These are phyloP conservation scores for human DNA, from an alignment of 2,113 vertebrate genomes.

Conservation along the genomic window DNA sequence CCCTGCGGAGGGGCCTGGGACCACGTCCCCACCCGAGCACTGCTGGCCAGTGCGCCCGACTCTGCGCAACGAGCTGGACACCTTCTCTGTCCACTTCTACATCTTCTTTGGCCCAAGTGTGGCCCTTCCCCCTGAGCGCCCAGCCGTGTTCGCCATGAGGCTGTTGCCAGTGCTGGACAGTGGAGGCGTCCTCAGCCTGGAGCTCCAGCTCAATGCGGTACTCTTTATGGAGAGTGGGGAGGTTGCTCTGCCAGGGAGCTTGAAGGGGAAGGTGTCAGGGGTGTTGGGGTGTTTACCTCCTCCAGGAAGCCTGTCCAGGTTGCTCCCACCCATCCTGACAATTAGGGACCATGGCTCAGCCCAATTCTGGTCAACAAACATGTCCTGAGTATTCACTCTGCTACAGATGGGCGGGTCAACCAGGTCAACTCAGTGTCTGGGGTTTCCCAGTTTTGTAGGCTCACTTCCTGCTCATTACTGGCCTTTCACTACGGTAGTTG, in stretches of 20 bases:
- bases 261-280: background rate
- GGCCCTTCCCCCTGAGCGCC: constrained; percentile 91
- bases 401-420: background rate
- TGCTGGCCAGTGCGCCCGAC: constrained; percentile 98
- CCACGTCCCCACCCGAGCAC: constrained; percentile 28
- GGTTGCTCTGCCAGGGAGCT: background rate
- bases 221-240: constrained; percentile 32
- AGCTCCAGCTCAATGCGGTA: constrained; percentile 96
- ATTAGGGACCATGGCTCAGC: background rate
- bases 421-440: background rate
- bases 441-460: background rate
- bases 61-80: constrained; percentile 96
- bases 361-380: background rate
- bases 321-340: background rate
- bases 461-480: background rate
- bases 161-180: constrained; percentile 97
- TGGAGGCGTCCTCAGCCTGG: constrained; percentile 96
- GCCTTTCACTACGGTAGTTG: background rate
- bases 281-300: background rate
- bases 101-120: constrained; percentile 98
- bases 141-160: constrained; percentile 94
- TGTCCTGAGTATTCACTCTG: background rate
- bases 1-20: constrained; percentile 42
- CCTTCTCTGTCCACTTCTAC: constrained; percentile 99
- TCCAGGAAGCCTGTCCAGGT: background rate